Evolutionary conservation across 2,888 invertebrate genomes (phyloP).

Genomic region (Ectemnius lituratus): DNA sequence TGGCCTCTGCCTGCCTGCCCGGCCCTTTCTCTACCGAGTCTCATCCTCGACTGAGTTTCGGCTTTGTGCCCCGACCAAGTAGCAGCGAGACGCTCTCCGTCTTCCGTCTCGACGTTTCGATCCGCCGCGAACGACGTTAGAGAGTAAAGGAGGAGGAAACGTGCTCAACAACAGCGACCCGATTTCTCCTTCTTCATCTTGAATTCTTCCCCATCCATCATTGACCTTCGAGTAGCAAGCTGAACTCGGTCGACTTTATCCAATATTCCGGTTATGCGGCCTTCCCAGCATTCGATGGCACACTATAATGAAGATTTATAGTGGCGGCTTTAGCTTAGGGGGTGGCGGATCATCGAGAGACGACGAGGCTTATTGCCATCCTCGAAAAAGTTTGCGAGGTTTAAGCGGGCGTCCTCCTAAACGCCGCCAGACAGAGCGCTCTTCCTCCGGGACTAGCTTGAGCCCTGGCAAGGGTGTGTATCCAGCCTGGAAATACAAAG

Average conservation of each 20-base stretch:
- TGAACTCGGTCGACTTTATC: conserved; percentile 46
- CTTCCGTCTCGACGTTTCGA: conserved; percentile 61
- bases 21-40: conserved; percentile 37
- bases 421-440: conserved; percentile 11
- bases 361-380: conserved; percentile 67
- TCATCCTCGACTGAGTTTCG: conserved; percentile 46
- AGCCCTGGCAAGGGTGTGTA: conserved; percentile 17
- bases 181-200: conserved; percentile 13
- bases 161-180: conserved; percentile 17
- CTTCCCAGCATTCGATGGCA: conserved; percentile 55
- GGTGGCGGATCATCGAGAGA: conserved; percentile 63
- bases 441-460: conserved; percentile 22
- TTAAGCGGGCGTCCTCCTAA: conserved; percentile 55
- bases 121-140: conserved; percentile 25
- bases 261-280: conserved; percentile 40
- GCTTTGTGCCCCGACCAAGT: conserved; percentile 40
- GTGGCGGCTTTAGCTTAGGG: conserved; percentile 56
- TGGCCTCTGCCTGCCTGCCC: conserved; percentile 9
- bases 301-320: conserved; percentile 73
- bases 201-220: neutral
- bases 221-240: neutral
- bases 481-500: conserved; percentile 1
- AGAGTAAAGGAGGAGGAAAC: neutral
- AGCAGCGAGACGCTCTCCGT: conserved; percentile 47
- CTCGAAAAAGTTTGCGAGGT: conserved; percentile 67